Conservation (phyloP, 2,113 vertebrate genomes). For the Cololabis saira region DNA sequence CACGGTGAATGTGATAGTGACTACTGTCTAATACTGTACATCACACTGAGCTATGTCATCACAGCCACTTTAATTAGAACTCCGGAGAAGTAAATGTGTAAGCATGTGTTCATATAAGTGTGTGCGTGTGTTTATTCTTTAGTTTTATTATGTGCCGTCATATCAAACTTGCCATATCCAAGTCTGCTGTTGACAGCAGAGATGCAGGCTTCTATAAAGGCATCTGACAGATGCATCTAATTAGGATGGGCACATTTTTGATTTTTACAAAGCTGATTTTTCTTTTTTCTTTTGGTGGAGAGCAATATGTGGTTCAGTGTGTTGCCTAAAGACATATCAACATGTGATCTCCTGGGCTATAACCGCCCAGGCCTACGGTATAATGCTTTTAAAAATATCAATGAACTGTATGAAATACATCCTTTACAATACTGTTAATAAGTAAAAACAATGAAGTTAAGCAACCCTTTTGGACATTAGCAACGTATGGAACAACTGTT, state of each 20-base stretch:
- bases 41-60: conserved; percentile 68
- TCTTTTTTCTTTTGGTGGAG: background rate
- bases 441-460: too few species aligned
- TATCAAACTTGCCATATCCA: conserved; percentile 62
- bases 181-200: conserved; percentile 40
- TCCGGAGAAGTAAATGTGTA: conserved; percentile 25
- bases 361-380: too few species aligned
- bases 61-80: conserved; percentile 74
- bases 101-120: background rate
- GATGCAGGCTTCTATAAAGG: conserved; percentile 40
- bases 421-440: too few species aligned
- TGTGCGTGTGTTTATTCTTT: conserved; percentile 25
- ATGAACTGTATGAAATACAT: too few species aligned
- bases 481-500: too few species aligned
- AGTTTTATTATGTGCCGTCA: conserved; percentile 28
- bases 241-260: conserved; percentile 15
- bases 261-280: conserved; percentile 14
- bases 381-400: too few species aligned
- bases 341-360: too few species aligned
- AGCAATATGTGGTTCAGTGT: too few species aligned
- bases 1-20: conserved; percentile 53
- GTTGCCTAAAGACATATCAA: too few species aligned
- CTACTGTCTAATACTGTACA: conserved; percentile 65
- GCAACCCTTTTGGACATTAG: too few species aligned
- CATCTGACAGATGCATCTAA: conserved; percentile 21